Evolutionary conservation across 92 coral and sea anemone species (phyloP).

Genomic region (Siderastrea siderea): DNA sequence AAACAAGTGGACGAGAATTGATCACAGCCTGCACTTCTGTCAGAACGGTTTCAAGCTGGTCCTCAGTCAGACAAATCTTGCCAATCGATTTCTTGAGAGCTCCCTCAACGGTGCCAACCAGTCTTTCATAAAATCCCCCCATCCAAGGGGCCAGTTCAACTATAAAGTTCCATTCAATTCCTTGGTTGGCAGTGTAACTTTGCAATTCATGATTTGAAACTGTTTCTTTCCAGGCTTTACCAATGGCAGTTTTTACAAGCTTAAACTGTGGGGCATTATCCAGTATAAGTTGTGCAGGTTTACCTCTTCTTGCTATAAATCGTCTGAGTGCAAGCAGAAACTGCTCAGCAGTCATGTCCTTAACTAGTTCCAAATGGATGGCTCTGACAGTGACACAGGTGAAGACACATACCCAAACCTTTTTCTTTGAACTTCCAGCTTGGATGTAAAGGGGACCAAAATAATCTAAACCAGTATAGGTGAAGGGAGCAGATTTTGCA

Average conservation of each 20-base stretch:
- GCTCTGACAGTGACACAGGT: constrained; percentile 16
- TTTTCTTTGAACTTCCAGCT: constrained; percentile 7
- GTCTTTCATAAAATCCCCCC: neutral
- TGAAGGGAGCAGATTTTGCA: neutral
- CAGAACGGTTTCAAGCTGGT: too few species aligned
- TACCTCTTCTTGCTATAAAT: neutral
- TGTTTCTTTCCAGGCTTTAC: constrained; percentile 16
- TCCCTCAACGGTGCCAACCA: neutral
- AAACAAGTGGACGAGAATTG: too few species aligned
- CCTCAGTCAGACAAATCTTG: too few species aligned
- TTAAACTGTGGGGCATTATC: constrained; percentile 4
- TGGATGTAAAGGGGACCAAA: neutral
- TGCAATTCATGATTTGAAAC: neutral
- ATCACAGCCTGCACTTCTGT: too few species aligned
- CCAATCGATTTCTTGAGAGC: too few species aligned
- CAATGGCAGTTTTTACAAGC: constrained; percentile 5
- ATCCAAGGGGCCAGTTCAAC: neutral
- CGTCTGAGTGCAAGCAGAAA: constrained; percentile 10
- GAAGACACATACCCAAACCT: constrained; percentile 16
- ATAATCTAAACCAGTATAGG: constrained; percentile 12
- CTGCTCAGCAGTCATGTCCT: constrained; percentile 3
- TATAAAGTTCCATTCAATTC: constrained; percentile 7
- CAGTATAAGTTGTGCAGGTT: neutral
- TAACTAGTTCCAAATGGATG: constrained; percentile 11
- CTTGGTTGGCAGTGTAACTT: constrained; percentile 16